Percentiles rank a stretch among this genome's conserved stretches.
Evolutionary conservation across 2,797 vertebrate genomes (phyloP).

Genomic region (Notolepis coatsorum): DNA sequence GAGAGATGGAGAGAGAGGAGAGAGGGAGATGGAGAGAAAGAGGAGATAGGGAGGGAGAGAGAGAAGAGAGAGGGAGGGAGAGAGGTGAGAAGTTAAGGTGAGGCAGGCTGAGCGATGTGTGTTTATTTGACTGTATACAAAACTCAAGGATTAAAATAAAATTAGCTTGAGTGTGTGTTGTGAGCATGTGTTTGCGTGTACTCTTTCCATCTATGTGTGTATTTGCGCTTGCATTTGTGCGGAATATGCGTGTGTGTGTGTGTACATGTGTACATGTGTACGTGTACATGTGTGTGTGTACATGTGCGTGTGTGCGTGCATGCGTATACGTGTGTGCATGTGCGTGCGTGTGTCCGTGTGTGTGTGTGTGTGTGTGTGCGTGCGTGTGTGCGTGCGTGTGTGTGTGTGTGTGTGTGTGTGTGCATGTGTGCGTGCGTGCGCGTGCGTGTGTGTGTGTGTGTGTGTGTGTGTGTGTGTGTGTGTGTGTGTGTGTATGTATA

Average conservation of each 20-base stretch:
- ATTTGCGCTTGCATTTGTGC: too few relatives aligned
- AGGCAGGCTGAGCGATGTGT: conserved; percentile 43
- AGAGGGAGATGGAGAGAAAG: conserved; percentile 82
- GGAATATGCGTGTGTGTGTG: conserved; percentile 14
- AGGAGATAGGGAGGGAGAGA: conserved; percentile 50
- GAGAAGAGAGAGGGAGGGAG: conserved; percentile 78
- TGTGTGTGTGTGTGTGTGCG: conserved; percentile 8
- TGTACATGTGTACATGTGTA: conserved; percentile 30
- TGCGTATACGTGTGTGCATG: conserved; percentile 23
- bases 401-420: conserved; percentile 16
- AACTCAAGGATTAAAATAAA: too few relatives aligned
- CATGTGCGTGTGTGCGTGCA: conserved; percentile 10
- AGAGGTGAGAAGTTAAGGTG: conserved; percentile 58
- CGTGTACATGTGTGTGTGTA: conserved; percentile 44
- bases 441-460: not conserved
- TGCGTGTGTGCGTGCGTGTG: not conserved
- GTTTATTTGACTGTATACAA: conserved; percentile 13
- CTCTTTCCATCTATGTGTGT: too few relatives aligned
- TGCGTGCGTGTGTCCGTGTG: conserved; percentile 16
- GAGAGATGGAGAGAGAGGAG: too few relatives aligned
- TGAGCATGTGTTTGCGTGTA: too few relatives aligned
- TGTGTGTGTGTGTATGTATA: not conserved
- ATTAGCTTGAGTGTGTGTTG: too few relatives aligned
- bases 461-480: not conserved
- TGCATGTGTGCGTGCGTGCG: conserved; percentile 12